Evolutionary conservation across 2,888 invertebrate genomes (phyloP), one percentile per base, ranked within the genome.

Genomic region (Pristionchus exspectatus): DNA sequence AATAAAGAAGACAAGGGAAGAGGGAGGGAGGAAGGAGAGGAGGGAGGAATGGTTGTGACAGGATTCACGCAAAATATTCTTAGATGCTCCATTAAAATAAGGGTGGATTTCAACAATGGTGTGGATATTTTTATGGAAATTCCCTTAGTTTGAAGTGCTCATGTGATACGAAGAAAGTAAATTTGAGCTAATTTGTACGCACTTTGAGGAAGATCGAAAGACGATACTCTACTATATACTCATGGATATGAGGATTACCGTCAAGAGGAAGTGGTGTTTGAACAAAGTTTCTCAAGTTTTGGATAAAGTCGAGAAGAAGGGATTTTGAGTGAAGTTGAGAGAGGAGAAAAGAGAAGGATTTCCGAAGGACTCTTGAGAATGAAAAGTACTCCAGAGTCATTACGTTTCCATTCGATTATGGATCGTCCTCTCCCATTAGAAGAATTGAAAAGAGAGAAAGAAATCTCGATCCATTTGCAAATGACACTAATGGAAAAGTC

Each of bases 1-100:
- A 72, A 72, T 72, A 72, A 72, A 72, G 72, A 77, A 77, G 77
- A 77, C 38, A 77, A 77, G 77, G 24, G 72, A 72, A 33, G 30
- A 30, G 18, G 30, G 30, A 33, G 33, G 16, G 33, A 30, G 33
- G 30, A 69, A 69, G 30, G 21, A 16, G 30, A 44, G 38, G 30
- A 77, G 27, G 44, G 21, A 21, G 7, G 77, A 24, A 77, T 77
- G 77, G 77, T 44, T 24, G 24, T 77, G 77, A 44, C 44, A 77
- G 38, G 14, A 50, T 50, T 50, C 44, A 38, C 44, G 14, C 16
- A 14, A 69, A 24, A 69, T 27, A 30, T 50, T 50, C 44, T 50
- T 14, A 69, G n/a, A n/a, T 12, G 5, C 10, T 2, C n/a, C 2
- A 24, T 24, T 69, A 27, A 27, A 14, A 12, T 16, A 72, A 1